phyloP scores from a whole-genome alignment of 2,797 vertebrate genomes.

The Dermochelys coriacea region DNA sequence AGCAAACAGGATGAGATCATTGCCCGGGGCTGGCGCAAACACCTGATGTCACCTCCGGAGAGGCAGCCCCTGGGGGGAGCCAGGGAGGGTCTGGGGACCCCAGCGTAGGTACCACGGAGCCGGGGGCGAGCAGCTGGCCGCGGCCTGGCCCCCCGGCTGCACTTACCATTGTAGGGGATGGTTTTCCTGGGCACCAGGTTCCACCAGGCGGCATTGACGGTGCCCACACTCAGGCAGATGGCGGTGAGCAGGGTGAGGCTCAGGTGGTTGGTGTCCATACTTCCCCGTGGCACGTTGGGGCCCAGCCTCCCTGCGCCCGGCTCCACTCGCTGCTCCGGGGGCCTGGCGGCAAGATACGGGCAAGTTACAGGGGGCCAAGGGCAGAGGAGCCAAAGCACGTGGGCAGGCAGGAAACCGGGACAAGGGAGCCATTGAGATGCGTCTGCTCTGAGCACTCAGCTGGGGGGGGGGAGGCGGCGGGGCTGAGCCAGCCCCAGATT shows the following conservation, averaged over 20 bases:
- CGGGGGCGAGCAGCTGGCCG: no score
- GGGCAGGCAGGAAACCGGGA: background rate
- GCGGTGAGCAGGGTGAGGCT: slow-evolving; percentile 57
- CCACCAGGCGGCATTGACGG: slow-evolving; percentile 71
- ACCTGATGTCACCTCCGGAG: slow-evolving; percentile 56
- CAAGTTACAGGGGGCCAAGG: background rate
- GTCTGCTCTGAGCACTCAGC: background rate
- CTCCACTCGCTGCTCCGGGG: background rate
- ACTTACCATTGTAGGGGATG: slow-evolving; percentile 77
- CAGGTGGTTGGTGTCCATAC: slow-evolving; percentile 65
- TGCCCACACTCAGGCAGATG: slow-evolving; percentile 57
- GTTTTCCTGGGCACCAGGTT: slow-evolving; percentile 79
- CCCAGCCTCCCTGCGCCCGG: background rate
- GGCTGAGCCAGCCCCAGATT: background rate
- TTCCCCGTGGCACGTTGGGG: background rate
- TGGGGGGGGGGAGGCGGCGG: background rate
- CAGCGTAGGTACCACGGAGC: no score
- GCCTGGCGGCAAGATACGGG: background rate
- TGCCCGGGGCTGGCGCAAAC: slow-evolving; percentile 51
- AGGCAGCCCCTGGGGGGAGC: background rate
- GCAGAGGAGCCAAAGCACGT: background rate
- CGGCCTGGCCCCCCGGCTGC: background rate
- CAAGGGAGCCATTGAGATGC: background rate
- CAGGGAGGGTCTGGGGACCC: background rate
- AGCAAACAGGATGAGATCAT: slow-evolving; percentile 63